Percentiles rank a stretch among this genome's conserved stretches.
Conservation (phyloP, 1,140 invertebrate genomes). For the Pseudomyrmex flavicornis region DNA sequence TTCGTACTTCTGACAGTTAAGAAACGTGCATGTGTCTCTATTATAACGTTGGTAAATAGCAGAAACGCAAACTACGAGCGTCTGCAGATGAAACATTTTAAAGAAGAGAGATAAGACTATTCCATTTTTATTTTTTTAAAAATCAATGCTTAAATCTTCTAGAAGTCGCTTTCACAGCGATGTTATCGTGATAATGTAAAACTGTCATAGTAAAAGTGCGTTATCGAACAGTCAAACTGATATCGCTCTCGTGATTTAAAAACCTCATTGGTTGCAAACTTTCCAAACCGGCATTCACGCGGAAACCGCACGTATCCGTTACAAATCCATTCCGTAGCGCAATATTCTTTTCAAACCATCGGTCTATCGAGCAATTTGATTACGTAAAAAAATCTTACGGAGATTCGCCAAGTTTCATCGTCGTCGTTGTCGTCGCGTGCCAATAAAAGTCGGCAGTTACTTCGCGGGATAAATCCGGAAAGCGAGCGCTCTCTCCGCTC, state of each 20-base stretch:
- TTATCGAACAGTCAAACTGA: slow-evolving; percentile 23
- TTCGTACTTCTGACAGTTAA: slow-evolving; percentile 45
- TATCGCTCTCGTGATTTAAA: slow-evolving; percentile 4
- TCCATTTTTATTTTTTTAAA: background rate
- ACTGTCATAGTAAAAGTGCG: background rate
- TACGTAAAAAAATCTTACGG: slow-evolving; percentile 43
- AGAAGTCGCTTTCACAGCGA: background rate
- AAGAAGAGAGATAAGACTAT: background rate
- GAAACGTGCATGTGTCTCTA: slow-evolving; percentile 13
- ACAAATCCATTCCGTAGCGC: slow-evolving; percentile 20
- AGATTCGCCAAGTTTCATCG: slow-evolving; percentile 53
- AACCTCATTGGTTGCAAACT: slow-evolving; percentile 39
- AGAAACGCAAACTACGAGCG: background rate
- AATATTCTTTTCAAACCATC: slow-evolving; percentile 37
- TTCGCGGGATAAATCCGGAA: slow-evolving; percentile 11
- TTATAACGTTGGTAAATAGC: slow-evolving; percentile 34
- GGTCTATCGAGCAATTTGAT: slow-evolving; percentile 51
- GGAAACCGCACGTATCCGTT: slow-evolving; percentile 27
- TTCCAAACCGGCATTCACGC: slow-evolving; percentile 31
- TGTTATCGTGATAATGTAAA: slow-evolving; percentile 15
- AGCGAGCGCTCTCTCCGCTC: slow-evolving; percentile 64
- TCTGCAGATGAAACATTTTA: slow-evolving; percentile 6
- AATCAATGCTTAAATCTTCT: background rate
- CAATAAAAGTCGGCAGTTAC: slow-evolving; percentile 58
- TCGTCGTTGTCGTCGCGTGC: slow-evolving; percentile 2